Base-by-base conservation (phyloP, 1,140 invertebrate genomes). In the Drosophila quadrilineata region DNA sequence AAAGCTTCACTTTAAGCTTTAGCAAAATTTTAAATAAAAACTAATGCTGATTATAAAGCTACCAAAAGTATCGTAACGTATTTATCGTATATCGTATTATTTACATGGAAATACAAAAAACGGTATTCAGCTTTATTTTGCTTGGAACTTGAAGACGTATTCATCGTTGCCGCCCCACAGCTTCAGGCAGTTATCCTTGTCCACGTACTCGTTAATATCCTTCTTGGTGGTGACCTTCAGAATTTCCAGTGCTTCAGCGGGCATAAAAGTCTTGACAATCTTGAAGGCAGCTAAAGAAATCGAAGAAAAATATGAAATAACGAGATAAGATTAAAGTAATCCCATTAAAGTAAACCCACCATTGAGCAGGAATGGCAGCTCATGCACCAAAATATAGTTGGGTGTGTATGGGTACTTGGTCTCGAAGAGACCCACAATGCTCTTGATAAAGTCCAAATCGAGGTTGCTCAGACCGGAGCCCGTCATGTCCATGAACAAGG, bases 361-460 rank as follows among this genome's bases (percentile, higher is more conserved):
- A 89, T 95, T 97, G 60, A 98, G 91, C n/a, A 98, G 93, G 96
- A 97, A 99, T 4, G 97, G 95, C 95, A 98, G 95, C 87, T 98
- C 96, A 90, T 94, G 96, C 54, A 98, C 95, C 21, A 98, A 91
- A 60, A 99, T 96, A 74, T 97, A 96, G 89, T 97, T 98, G 62
- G 96, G 90, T 89, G 95, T 94, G 90, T 93, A 94, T 6, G 97
- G 97, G 90, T 98, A 98, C 6, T 63, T 79, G 24, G 92, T 91
- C 90, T 98, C 97, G 82, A 97, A 96, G 36, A 97, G 90, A 12
- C 92, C 93, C 50, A 98, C 96, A 29, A 98, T 90, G 73, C 95
- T 96, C 82, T 94, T 95, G 2, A 93, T 94, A 50, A 96, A 93
- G 14, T 96, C 96, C 93, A 96, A 93, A 90, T 98, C 97, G 92